These are phyloP conservation scores for Melanaphis sacchari DNA, from an alignment of 1,140 invertebrate species.

Conservation along the genomic window DNA sequence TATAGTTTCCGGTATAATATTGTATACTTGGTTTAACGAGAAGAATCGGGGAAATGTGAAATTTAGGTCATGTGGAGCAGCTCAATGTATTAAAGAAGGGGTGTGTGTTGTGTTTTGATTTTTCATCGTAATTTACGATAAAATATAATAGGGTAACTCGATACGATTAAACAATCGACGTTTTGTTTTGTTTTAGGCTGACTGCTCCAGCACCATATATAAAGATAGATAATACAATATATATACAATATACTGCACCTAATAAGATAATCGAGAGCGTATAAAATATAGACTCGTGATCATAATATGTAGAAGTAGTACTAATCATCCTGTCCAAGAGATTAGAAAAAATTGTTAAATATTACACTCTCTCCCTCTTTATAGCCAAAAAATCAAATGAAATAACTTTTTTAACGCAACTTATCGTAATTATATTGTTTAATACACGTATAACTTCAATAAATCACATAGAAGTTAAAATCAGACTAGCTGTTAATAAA, in stretches of 20 bases:
- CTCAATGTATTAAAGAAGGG: not conserved
- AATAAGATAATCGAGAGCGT: not conserved
- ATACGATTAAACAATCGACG: not conserved
- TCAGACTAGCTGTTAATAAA: too few species aligned
- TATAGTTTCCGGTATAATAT: not conserved
- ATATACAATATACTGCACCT: too few species aligned
- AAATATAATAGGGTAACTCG: conserved; percentile 8
- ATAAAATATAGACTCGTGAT: not conserved
- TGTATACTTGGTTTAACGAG: not conserved
- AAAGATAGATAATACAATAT: not conserved
- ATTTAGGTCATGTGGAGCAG: not conserved
- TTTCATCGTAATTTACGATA: not conserved
- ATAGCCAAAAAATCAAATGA: not conserved
- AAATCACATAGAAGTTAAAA: too few species aligned
- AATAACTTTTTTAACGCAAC: not conserved
- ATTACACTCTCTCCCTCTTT: not conserved
- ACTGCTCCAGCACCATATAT: not conserved
- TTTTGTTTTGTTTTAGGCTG: not conserved
- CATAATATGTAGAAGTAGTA: not conserved
- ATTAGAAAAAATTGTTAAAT: not conserved
- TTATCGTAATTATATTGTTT: too few species aligned
- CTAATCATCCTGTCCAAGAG: not conserved
- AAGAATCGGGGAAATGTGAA: not conserved
- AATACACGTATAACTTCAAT: too few species aligned
- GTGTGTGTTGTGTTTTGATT: not conserved